Evolutionary conservation across 1,140 invertebrate species (phyloP), one percentile per base, ranked within the genome.

Genomic region (Listronotus oregonensis): DNA sequence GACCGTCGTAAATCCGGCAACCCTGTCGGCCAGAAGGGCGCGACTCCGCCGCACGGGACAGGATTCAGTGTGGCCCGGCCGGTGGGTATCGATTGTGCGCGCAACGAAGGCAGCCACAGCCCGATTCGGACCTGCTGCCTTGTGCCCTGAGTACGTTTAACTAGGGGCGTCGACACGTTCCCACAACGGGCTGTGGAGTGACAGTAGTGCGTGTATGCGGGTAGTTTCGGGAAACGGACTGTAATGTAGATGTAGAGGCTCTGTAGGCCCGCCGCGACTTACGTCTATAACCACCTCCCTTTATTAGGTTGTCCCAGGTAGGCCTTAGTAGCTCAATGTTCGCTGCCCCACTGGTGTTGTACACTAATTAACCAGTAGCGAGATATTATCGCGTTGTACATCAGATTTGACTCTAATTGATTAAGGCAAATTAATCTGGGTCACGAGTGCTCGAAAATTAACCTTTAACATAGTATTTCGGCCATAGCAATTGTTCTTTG

Each of bases 111-210:
- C 34, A 71, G 68, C 69, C 72, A 73, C 72, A 73, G 72, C 71
- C 71, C 72, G 67, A 39, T 14, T 21, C 34, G 34, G 52, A 39
- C 52, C 52, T 42, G 52, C 64, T 68, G 69, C 67, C 64, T 64
- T 67, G 66, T 71, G 66, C 64, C 70, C 67, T 63, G 67, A 71
- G 73, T 73, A 71, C 40, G 40, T 43, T 68, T 72, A 66, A 73
- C 65, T 74, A 73, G 73, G 71, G 73, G 73, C 73, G 73, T 74
- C 71, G 67, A 65, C 73, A 70, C 39, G 42, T 51, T 56, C 50
- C 32, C 21, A 31, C 46, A 44, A 43, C 18, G 37, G 14, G 17
- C 40, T 21, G 42, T 56, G 44, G 40, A 50, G 57, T 42, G 39
- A 49, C 47, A 61, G 43, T 51, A 37, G 65, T 67, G 65, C 40